These are phyloP conservation scores for Actias luna DNA, from an alignment of 2,888 invertebrate species.

Conservation along the genomic window DNA sequence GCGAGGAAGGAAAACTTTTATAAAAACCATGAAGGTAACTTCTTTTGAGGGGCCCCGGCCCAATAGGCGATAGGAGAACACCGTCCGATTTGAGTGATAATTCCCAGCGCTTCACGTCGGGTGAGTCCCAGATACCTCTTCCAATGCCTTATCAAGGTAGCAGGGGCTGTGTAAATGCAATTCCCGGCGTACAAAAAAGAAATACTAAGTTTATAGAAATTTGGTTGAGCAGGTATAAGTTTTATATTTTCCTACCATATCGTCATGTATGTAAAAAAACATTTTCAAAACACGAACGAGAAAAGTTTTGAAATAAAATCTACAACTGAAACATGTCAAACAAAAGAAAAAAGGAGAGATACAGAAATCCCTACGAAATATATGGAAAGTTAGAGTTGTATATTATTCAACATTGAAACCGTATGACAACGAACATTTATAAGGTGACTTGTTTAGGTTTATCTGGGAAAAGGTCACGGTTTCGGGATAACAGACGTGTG, in stretches of 20 bases:
- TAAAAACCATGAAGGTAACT: too few relatives aligned
- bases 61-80: too few relatives aligned
- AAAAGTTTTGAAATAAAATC: not conserved
- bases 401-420: not conserved
- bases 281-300: not conserved
- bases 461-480: not conserved
- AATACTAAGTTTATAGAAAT: too few relatives aligned
- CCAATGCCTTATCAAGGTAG: too few relatives aligned
- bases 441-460: constrained; percentile 1
- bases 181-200: too few relatives aligned
- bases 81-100: too few relatives aligned
- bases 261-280: not conserved
- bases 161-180: too few relatives aligned
- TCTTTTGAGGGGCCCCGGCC: too few relatives aligned
- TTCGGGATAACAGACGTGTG: not conserved
- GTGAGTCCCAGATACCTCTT: too few relatives aligned
- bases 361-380: not conserved
- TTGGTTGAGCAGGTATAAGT: too few relatives aligned
- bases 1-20: too few relatives aligned
- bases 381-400: constrained; percentile 13
- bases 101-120: too few relatives aligned
- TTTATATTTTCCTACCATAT: not conserved
- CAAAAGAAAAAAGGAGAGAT: not conserved
- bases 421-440: not conserved
- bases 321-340: not conserved